Conservation (phyloP, 2,797 vertebrate genomes). For the Arremon brunneinucha region DNA sequence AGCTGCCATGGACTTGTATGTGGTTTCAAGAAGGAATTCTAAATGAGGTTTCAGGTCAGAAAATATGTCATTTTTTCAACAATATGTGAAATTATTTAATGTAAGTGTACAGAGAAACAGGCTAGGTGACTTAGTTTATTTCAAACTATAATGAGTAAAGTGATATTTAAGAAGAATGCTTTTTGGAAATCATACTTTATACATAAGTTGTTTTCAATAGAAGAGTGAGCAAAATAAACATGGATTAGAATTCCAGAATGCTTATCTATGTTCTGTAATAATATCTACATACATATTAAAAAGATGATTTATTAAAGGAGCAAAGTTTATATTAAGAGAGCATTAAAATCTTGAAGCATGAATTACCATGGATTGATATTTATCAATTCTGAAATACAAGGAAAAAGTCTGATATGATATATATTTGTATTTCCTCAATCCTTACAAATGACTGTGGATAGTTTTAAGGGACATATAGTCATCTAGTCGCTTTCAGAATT, state of each 20-base stretch:
- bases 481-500: background rate
- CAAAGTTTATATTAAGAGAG: background rate
- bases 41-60: background rate
- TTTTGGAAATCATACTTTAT: background rate
- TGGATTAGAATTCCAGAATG: background rate
- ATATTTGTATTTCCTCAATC: background rate
- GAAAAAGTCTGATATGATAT: background rate
- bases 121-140: background rate
- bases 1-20: background rate
- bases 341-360: accelerated
- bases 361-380: background rate
- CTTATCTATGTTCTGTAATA: background rate
- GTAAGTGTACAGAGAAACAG: background rate
- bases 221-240: background rate
- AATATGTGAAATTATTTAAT: background rate
- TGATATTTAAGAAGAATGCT: background rate
- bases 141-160: background rate
- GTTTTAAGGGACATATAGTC: background rate
- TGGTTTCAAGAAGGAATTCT: background rate
- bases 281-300: background rate
- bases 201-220: background rate
- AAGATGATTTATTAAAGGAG: background rate
- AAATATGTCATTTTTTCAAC: background rate
- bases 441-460: background rate
- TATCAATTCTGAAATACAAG: background rate